Evolutionary conservation across 1,140 invertebrate genomes (phyloP).

Genomic region (Zaprionus kolodkinae): DNA sequence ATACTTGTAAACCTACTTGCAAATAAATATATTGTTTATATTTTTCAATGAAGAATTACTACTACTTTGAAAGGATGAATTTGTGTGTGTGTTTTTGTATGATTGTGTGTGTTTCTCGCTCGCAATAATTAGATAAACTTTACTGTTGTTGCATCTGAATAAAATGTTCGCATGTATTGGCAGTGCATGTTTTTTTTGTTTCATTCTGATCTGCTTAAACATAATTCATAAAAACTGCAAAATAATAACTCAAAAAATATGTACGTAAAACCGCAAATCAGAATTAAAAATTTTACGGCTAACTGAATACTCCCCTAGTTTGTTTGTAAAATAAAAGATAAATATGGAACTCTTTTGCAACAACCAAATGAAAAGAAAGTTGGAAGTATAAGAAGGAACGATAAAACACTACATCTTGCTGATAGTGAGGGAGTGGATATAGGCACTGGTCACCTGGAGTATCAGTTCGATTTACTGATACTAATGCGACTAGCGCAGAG

Average conservation of each 20-base stretch:
- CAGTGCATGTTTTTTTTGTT: constrained; percentile 71
- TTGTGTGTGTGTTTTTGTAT: constrained; percentile 26
- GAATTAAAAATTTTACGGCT: background rate
- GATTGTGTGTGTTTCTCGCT: constrained; percentile 42
- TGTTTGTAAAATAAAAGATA: background rate
- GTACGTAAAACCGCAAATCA: background rate
- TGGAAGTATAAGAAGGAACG: background rate
- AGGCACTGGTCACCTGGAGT: background rate
- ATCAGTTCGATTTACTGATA: constrained; percentile 18
- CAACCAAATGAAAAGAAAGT: background rate
- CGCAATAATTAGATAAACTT: constrained; percentile 36
- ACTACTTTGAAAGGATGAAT: constrained; percentile 56
- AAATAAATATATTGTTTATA: constrained; percentile 63
- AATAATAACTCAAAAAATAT: no score
- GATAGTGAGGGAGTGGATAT: background rate
- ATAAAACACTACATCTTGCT: background rate
- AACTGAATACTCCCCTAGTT: background rate
- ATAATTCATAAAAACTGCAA: background rate
- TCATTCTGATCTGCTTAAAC: constrained; percentile 5
- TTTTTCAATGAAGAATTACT: constrained; percentile 68
- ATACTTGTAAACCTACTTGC: constrained; percentile 59
- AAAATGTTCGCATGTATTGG: constrained; percentile 57
- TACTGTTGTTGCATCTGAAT: constrained; percentile 28
- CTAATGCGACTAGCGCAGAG: constrained; percentile 59
- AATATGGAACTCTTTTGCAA: background rate